These are phyloP conservation scores for Allacma fusca DNA, from an alignment of 2,888 invertebrate species.

Conservation along the genomic window DNA sequence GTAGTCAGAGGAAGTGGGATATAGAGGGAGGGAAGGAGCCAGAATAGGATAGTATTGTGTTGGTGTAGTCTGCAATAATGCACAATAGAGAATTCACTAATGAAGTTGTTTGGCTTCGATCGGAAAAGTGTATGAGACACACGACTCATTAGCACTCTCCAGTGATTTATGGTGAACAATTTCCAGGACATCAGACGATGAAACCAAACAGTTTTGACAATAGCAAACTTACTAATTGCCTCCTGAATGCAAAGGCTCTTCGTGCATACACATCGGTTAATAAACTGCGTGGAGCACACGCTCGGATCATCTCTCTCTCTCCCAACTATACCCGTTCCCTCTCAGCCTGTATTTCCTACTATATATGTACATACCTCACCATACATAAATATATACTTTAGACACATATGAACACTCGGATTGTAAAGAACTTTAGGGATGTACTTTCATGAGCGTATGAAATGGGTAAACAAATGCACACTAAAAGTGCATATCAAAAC, in stretches of 20 bases:
- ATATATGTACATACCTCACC: conserved; percentile 5
- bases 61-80: not conserved
- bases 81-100: conserved; percentile 4
- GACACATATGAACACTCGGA: not conserved
- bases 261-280: not conserved
- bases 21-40: no score
- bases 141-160: conserved; percentile 55
- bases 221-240: conserved; percentile 40
- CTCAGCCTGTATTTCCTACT: not conserved
- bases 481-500: no score
- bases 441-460: no score
- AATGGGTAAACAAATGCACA: no score
- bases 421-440: no score
- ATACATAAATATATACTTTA: not conserved
- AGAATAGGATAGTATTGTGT: not conserved
- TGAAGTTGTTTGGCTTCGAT: conserved; percentile 33
- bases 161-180: conserved; percentile 58
- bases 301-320: not conserved
- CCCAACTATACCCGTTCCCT: not conserved
- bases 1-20: no score
- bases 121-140: conserved; percentile 50
- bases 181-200: conserved; percentile 55
- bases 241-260: not conserved
- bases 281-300: not conserved
- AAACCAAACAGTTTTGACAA: conserved; percentile 59